A percentile compares a stretch with the other conserved stretches of the same genome.
Conservation (phyloP, 2,113 vertebrate species). For the Galeopterus variegatus region DNA sequence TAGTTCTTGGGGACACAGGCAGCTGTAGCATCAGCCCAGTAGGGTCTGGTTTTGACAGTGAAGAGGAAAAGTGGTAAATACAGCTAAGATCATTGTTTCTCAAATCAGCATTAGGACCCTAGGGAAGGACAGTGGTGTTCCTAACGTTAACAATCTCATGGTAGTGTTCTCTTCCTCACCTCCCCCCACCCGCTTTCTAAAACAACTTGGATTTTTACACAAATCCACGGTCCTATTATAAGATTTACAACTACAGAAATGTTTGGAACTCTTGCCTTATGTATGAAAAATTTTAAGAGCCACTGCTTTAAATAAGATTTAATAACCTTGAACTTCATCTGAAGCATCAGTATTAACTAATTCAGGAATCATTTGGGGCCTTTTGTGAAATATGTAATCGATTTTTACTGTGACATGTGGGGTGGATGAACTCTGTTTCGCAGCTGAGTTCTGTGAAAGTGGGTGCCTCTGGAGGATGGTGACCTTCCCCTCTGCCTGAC, state of each 20-base stretch:
- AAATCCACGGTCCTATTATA: neutral
- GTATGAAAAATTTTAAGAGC: neutral
- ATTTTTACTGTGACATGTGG: neutral
- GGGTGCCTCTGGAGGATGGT: neutral
- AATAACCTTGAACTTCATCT: neutral
- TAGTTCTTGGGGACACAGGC: neutral
- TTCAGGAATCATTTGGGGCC: neutral
- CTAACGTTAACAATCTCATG: neutral
- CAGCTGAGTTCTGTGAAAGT: slow-evolving; percentile 4
- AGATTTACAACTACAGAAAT: neutral
- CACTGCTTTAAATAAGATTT: neutral
- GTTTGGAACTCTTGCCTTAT: neutral
- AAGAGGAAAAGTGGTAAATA: neutral
- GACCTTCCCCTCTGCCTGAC: neutral
- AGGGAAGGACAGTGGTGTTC: neutral
- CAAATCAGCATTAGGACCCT: neutral
- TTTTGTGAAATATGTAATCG: neutral
- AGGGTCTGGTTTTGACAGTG: slow-evolving; percentile 15
- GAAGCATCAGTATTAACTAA: neutral
- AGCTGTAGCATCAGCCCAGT: neutral
- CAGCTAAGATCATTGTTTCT: neutral
- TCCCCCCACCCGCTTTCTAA: neutral
- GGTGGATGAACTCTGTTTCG: neutral
- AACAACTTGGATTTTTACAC: neutral
- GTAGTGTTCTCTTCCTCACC: neutral